phyloP scores from a whole-genome alignment of 2,113 vertebrate species.

The Aspidoscelis tigris region DNA sequence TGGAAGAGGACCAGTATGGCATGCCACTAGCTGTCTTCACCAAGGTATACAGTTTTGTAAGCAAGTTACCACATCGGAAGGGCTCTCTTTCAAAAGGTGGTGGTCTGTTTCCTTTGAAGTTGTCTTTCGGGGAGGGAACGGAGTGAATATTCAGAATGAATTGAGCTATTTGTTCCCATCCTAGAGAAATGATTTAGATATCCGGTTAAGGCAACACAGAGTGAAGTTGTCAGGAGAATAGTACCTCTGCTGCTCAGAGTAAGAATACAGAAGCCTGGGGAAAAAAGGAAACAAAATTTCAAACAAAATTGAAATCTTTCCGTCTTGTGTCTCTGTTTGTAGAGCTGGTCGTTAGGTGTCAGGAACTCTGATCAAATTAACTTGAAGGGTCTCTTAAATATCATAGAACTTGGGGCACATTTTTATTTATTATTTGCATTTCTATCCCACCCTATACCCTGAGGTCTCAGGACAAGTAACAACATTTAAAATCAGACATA shows the following conservation, averaged over 20 bases:
- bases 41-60: constrained; percentile 80
- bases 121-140: neutral
- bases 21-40: constrained; percentile 94
- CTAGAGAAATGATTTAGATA: neutral
- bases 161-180: neutral
- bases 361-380: neutral
- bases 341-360: neutral
- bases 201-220: neutral
- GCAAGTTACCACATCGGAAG: neutral
- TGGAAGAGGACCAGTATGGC: constrained; percentile 94
- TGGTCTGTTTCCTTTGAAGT: neutral
- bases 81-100: constrained; percentile 2
- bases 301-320: neutral
- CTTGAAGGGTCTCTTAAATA: neutral
- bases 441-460: too few relatives aligned
- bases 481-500: too few relatives aligned
- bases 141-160: neutral
- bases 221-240: neutral
- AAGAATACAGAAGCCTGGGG: neutral
- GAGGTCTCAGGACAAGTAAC: too few relatives aligned
- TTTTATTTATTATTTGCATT: too few relatives aligned
- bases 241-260: neutral
- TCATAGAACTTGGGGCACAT: neutral
- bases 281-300: too few relatives aligned
- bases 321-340: neutral